Evolutionary conservation across 2,113 vertebrate genomes (phyloP).

Genomic region (Alaudala cheleensis): DNA sequence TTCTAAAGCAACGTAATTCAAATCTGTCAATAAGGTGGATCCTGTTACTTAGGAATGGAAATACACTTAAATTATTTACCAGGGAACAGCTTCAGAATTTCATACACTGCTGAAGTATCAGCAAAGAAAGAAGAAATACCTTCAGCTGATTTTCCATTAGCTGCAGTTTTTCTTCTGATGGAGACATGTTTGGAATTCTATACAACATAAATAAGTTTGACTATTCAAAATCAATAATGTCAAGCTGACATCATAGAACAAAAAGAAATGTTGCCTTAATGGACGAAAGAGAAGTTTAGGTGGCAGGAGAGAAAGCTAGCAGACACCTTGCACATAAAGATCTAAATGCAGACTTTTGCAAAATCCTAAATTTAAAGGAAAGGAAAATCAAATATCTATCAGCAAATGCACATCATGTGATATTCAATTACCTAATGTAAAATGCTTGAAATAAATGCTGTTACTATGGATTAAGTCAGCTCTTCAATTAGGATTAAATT

Average conservation of each 20-base stretch:
- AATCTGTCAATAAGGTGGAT: background rate
- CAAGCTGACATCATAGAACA: conserved; percentile 74
- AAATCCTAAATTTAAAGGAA: conserved; percentile 66
- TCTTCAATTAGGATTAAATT: conserved; percentile 82
- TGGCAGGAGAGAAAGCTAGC: conserved; percentile 15
- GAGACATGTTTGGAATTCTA: conserved; percentile 77
- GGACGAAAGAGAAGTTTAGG: conserved; percentile 53
- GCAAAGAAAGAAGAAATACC: conserved; percentile 21
- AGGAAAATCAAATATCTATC: conserved; percentile 47
- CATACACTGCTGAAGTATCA: background rate
- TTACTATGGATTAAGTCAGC: conserved; percentile 82
- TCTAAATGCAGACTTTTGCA: conserved; percentile 51
- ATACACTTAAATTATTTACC: background rate
- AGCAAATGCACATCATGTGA: conserved; percentile 55
- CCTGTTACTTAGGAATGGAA: background rate
- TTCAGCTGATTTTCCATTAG: conserved; percentile 72
- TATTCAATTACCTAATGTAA: conserved; percentile 79
- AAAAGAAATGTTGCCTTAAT: conserved; percentile 76
- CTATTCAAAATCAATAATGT: conserved; percentile 80
- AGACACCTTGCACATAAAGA: conserved; percentile 38
- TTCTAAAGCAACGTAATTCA: background rate
- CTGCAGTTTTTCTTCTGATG: conserved; percentile 72
- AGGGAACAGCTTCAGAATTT: conserved; percentile 27
- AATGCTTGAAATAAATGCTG: conserved; percentile 75
- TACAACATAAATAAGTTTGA: conserved; percentile 76